Evolutionary conservation across 1,140 invertebrate genomes (phyloP), one percentile per base, ranked within the genome.

Genomic region (Drosophila bifasciata): DNA sequence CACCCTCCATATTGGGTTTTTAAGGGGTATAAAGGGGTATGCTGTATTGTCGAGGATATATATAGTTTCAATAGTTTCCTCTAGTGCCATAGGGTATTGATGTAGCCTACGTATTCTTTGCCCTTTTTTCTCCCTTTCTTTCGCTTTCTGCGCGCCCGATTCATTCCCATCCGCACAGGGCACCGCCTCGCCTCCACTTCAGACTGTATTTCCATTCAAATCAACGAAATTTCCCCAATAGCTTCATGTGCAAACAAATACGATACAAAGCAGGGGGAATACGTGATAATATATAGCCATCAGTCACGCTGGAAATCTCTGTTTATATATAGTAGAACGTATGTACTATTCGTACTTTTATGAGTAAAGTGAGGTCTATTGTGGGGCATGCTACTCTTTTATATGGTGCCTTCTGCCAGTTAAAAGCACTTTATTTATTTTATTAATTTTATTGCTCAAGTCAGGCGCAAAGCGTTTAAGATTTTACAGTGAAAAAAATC

Each of bases 221-320:
- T 76, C 75, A 72, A 13, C 32, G 11, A 79, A 70, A 76, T 80
- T 66, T 50, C 49, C 48, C 59, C 51, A 72, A 81, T 78, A 75
- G 74, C 64, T 86, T 69, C 75, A 57, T 63, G 75, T 71, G 61
- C 58, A 79, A 77, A 79, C 70, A 81, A 86, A 67, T 63, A 40
- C 48, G 46, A 36, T 39, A 23, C 58, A 70, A 36, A 52, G 3
- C 11, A 36, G 4, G 32, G 32, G 32, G 11, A 50, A 52, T 59
- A 45, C 25, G 32, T 39, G 11, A 39, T 53, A 57, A 45, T 23
- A 43, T 61, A 21, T 19, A 40, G 17, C 58, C 53, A 52, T 51
- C 43, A 36, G 55, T 51, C 48, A 53, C 23, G 17, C 25, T 17
- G 28, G 25, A 28, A 9, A 28, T 28, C 8, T 28, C 25, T 28